phyloP scores from a whole-genome alignment of 1,140 invertebrate species.

The Drosophila littoralis region DNA sequence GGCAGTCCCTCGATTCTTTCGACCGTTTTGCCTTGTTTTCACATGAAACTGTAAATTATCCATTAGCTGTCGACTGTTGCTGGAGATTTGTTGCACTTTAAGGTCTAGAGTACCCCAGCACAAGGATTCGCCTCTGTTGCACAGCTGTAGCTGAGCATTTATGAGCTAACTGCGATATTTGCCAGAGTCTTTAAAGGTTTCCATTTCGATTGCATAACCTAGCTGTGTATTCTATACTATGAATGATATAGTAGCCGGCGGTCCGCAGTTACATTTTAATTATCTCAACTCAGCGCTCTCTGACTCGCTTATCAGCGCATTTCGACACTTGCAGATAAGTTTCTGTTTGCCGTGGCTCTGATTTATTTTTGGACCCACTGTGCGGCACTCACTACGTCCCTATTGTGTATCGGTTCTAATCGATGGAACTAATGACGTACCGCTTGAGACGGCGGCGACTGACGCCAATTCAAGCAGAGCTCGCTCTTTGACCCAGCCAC shows the following conservation, averaged over 20 bases:
- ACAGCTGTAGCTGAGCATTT: not conserved
- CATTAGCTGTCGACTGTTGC: slow-evolving; percentile 46
- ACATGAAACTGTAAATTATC: slow-evolving; percentile 48
- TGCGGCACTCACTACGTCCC: not conserved
- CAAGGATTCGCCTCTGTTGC: slow-evolving; percentile 28
- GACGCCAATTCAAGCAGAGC: slow-evolving; percentile 25
- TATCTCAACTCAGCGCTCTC: slow-evolving; percentile 21
- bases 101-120: slow-evolving; percentile 27
- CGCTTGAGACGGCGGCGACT: slow-evolving; percentile 14
- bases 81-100: slow-evolving; percentile 23
- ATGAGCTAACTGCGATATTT: slow-evolving; percentile 59
- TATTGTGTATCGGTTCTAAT: slow-evolving; percentile 19
- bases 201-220: slow-evolving; percentile 54
- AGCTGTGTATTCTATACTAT: slow-evolving; percentile 24
- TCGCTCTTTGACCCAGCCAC: slow-evolving; percentile 27
- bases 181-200: slow-evolving; percentile 45
- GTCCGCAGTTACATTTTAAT: slow-evolving; percentile 21
- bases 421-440: slow-evolving; percentile 22
- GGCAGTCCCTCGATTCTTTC: not conserved
- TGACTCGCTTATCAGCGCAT: slow-evolving; percentile 49
- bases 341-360: slow-evolving; percentile 8
- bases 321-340: slow-evolving; percentile 63
- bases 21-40: not conserved
- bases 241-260: not conserved
- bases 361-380: slow-evolving; percentile 34